Evolutionary conservation across 2,888 invertebrate species (phyloP), one percentile per base, ranked within the genome.

Genomic region (Ganaspis brasiliensis): DNA sequence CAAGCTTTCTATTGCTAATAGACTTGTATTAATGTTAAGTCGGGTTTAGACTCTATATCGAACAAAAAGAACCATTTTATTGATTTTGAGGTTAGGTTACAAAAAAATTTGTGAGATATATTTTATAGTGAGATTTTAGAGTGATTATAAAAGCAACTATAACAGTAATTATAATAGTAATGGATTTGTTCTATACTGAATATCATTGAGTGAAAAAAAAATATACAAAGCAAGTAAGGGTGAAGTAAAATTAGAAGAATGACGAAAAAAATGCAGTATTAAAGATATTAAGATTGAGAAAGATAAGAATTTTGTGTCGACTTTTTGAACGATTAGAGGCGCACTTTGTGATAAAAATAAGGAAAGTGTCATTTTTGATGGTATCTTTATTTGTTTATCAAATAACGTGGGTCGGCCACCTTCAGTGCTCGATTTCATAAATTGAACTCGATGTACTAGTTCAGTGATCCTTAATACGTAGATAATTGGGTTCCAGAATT

Each of bases 281-380:
- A 63, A 63, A 21, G 12, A 12, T 37, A 61, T 37, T 63, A n/a
- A 37, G 40, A 6, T 21, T 21, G 24, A 2, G 16, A 21, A 9
- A 40, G 40, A 37, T n/a, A 21, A 4, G 14, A 12, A 40, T 40
- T 52, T 52, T 52, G 52, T 52, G 16, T 52, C 52, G n/a, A 19
- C 4, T 63, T 37, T 40, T 61, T 40, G 12, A 63, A 19, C 52
- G 52, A 40, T 63, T 14, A 24, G 40, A 63, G 63, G 14, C 40
- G 40, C 45, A 72, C 16, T 19, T 40, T n/a, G 24, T 45, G 67
- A 61, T 57, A 73, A 74, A 74, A 73, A 57, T 56, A 24, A 67
- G 52, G 12, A 76, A 57, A 24, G 45, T 56, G 16, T 70, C 57
- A 40, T 57, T 49, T 31, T 75, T 35, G 40, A 21, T 63, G 8